phyloP scores from a whole-genome alignment of 2,113 vertebrate genomes.

The Formicarius rufipectus region DNA sequence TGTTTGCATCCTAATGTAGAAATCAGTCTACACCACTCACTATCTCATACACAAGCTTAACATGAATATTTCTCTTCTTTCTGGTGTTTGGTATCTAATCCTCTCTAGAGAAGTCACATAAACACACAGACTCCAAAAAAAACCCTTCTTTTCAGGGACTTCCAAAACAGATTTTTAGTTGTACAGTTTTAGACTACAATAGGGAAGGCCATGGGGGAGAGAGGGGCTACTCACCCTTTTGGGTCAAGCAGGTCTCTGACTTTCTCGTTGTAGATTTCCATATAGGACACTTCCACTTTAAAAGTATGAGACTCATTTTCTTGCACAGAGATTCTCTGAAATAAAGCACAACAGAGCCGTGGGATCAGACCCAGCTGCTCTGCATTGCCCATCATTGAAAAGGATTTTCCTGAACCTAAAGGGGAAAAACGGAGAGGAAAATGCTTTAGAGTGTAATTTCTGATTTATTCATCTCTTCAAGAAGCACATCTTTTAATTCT shows the following conservation, averaged over 20 bases:
- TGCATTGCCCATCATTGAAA: conserved; percentile 98
- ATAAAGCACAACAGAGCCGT: conserved; percentile 94
- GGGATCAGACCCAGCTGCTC: conserved; percentile 97
- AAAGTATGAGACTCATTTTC: conserved; percentile 87
- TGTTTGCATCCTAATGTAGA: neutral
- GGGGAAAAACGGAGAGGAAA: conserved; percentile 5
- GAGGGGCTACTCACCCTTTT: conserved; percentile 87
- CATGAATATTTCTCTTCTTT: neutral
- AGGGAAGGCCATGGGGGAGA: neutral
- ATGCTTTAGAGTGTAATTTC: neutral
- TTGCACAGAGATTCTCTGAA: conserved; percentile 89
- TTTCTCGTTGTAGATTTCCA: conserved; percentile 99
- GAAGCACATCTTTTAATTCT: neutral
- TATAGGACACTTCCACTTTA: conserved; percentile 97
- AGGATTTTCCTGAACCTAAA: conserved; percentile 97
- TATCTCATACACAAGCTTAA: neutral
- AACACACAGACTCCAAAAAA: neutral
- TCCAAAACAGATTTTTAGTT: neutral
- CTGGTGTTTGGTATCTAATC: neutral
- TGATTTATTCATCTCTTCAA: neutral
- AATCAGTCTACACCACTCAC: neutral
- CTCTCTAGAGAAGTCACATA: neutral
- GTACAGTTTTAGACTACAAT: neutral
- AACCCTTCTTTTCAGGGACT: neutral
- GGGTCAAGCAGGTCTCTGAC: conserved; percentile 97